A percentile compares a stretch with the other conserved stretches of the same genome.
phyloP scores from a whole-genome alignment of 2,797 vertebrate species.

The Macropodus opercularis region DNA sequence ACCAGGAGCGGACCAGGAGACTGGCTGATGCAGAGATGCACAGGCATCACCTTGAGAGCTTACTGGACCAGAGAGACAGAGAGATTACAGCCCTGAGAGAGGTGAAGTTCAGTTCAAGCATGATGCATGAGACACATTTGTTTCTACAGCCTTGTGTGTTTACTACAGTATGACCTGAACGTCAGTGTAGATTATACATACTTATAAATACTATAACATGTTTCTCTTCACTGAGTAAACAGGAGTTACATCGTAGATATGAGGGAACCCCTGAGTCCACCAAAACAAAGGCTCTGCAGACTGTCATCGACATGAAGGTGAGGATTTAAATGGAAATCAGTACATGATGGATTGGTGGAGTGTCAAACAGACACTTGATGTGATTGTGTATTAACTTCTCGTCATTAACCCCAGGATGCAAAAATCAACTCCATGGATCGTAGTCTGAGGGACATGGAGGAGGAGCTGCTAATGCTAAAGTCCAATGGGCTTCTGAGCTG shows the following conservation, averaged over 20 bases:
- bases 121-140: background rate
- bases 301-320: slow-evolving; percentile 99
- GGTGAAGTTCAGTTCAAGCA: slow-evolving; percentile 71
- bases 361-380: too few species aligned
- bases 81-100: slow-evolving; percentile 87
- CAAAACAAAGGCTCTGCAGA: slow-evolving; percentile 99
- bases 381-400: slow-evolving; percentile 6
- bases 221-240: slow-evolving; percentile 18
- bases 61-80: slow-evolving; percentile 93
- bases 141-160: background rate
- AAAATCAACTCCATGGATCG: slow-evolving; percentile 97
- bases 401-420: slow-evolving; percentile 84
- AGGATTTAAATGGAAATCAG: background rate
- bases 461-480: slow-evolving; percentile 96
- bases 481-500: slow-evolving; percentile 98
- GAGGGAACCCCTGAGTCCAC: slow-evolving; percentile 96
- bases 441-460: slow-evolving; percentile 93
- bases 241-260: slow-evolving; percentile 97
- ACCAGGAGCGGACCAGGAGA: slow-evolving; percentile 94
- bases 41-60: slow-evolving; percentile 93
- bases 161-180: background rate
- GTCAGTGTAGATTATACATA: background rate
- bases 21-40: slow-evolving; percentile 99
- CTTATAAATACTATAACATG: background rate
- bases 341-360: too few species aligned